Percentiles rank a stretch among this genome's conserved stretches.
phyloP scores from a whole-genome alignment of 2,113 vertebrate species.

The Leiothrix lutea region DNA sequence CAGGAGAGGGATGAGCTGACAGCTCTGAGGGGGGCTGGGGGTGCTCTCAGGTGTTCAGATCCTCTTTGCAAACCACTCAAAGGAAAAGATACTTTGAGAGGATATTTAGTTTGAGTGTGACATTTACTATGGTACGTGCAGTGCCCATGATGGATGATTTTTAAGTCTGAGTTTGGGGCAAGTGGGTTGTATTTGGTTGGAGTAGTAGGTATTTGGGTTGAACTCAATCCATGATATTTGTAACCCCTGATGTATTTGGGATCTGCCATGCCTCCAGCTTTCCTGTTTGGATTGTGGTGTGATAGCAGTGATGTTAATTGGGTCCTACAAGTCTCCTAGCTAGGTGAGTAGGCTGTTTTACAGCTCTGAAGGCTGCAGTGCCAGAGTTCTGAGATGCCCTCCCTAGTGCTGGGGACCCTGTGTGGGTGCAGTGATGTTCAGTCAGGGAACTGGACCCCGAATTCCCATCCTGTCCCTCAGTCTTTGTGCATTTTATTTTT shows the following conservation, averaged over 20 bases:
- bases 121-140: rapidly evolving
- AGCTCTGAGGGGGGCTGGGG: background rate
- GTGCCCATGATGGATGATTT: background rate
- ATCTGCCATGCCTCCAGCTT: background rate
- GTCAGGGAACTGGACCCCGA: background rate
- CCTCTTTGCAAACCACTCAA: background rate
- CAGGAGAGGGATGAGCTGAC: rapidly evolving
- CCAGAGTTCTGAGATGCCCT: background rate
- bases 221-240: background rate
- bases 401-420: rapidly evolving
- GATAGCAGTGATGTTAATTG: background rate
- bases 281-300: background rate
- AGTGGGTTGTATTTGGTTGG: no score
- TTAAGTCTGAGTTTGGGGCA: background rate
- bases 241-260: background rate
- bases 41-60: background rate
- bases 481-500: background rate
- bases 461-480: background rate
- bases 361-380: background rate
- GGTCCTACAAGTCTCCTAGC: background rate
- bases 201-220: background rate
- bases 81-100: background rate
- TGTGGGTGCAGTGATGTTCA: background rate
- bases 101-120: background rate
- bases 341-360: background rate